Conservation (phyloP, 1,140 invertebrate genomes). For the Bombus turneri region DNA sequence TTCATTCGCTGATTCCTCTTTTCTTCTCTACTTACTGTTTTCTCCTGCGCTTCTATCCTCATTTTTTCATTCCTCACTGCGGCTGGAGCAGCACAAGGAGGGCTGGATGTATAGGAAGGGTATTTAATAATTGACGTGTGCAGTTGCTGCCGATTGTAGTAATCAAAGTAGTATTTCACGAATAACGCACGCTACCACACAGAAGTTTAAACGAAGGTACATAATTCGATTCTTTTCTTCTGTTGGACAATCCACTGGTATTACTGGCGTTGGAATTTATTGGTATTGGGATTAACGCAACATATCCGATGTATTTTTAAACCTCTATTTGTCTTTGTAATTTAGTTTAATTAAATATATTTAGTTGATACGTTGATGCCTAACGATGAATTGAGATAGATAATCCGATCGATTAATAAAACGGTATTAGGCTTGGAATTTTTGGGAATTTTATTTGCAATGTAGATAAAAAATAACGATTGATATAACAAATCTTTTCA, state of each 20-base stretch:
- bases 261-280: too few relatives aligned
- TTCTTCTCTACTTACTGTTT: background rate
- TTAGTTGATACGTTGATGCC: too few relatives aligned
- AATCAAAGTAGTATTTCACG: background rate
- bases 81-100: background rate
- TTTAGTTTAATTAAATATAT: background rate
- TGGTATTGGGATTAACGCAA: background rate
- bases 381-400: background rate
- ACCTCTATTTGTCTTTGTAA: background rate
- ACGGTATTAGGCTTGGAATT: too few relatives aligned
- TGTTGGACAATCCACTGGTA: background rate
- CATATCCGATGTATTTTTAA: background rate
- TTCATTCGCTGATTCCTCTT: background rate
- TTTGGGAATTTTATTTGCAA: background rate
- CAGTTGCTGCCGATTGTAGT: background rate
- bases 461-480: background rate
- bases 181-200: background rate
- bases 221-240: background rate
- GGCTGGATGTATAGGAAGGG: too few relatives aligned
- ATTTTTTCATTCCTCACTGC: background rate
- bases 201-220: background rate
- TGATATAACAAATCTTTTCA: too few relatives aligned
- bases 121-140: constrained; percentile 5
- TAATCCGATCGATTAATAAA: background rate
- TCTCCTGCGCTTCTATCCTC: background rate